Percentiles rank a stretch among this genome's conserved stretches.
Evolutionary conservation across 2,797 vertebrate genomes (phyloP).

Genomic region (Leontopithecus rosalia): DNA sequence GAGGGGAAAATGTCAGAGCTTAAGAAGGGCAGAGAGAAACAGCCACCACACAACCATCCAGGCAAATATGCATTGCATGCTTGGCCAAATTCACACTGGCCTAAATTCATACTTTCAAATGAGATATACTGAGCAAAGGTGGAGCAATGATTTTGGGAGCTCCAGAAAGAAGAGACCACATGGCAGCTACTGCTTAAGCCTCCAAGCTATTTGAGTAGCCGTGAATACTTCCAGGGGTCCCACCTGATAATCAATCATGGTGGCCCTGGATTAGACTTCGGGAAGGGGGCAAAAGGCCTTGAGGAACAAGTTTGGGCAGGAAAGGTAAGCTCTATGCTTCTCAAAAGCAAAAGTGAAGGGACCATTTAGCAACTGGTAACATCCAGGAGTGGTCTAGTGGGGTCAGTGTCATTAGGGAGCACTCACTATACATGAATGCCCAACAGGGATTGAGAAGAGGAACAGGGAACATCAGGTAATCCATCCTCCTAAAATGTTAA

Average conservation of each 20-base stretch:
- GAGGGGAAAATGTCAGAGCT: background rate
- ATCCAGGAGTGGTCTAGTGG: background rate
- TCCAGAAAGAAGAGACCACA: background rate
- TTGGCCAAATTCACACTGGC: background rate
- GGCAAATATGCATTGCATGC: background rate
- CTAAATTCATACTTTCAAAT: background rate
- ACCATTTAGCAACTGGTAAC: background rate
- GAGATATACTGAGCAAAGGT: background rate
- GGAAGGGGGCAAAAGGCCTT: background rate
- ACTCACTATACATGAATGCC: background rate
- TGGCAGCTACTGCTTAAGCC: background rate
- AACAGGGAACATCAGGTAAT: background rate
- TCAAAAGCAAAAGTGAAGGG: background rate
- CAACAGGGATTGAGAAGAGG: background rate
- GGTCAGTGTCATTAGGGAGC: background rate
- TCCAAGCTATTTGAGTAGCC: background rate
- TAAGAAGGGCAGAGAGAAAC: background rate
- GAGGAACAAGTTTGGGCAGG: background rate
- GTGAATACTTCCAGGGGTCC: background rate
- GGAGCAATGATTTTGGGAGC: background rate
- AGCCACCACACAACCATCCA: background rate
- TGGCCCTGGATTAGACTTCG: background rate
- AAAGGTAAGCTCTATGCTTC: background rate
- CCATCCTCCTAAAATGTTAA: conserved; percentile 62
- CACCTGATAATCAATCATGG: background rate